Evolutionary conservation across 2,113 vertebrate species (phyloP), one percentile per base, ranked within the genome.

Genomic region (Andinoacara biseriatus): DNA sequence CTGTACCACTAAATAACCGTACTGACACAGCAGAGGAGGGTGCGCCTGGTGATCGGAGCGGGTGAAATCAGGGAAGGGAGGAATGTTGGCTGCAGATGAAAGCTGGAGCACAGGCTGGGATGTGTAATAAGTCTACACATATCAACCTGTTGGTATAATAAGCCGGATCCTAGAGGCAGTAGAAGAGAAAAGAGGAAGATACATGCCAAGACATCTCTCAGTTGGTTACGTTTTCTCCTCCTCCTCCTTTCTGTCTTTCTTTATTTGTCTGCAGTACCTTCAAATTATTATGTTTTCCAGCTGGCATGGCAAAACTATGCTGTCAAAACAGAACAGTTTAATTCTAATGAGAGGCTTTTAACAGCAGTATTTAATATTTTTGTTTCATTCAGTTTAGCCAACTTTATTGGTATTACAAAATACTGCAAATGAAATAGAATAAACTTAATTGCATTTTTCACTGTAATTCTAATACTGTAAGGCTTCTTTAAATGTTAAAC

Each of bases 81-180:
- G 94, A 93, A 93, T 93, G 90, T 90, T 95, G 93, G 93, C 91
- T 2, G 63, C 54, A 85, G 91, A 95, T 94, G 86, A 95, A 93
- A 94, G 93, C 72, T 0, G 63, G 22, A 78, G 78, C 18, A 22
- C 81, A 78, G 77, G 81, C 85, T 80, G 78, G 62, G 87, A 90
- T 88, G 86, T 89, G 90, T 87, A 89, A 88, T 63, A 83, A 90
- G 54, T 90, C 90, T 86, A 65, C 58, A 82, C 87, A 86, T 91
- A 89, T 87, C 90, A 82, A 72, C 86, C 83, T 63, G 46, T 87
- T 90, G 85, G 78, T 89, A 54, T 88, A 90, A 93, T 87, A 79
- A 90, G 84, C 76, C 82, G 38, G 76, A 87, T 87, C 89, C 86
- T 78, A 54, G 74, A 90, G 89, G 86, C 90, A 91, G 35, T 58